Percentiles rank a stretch among this genome's conserved stretches.
Evolutionary conservation across 2,113 vertebrate species (phyloP).

Genomic region (Poecile atricapillus): DNA sequence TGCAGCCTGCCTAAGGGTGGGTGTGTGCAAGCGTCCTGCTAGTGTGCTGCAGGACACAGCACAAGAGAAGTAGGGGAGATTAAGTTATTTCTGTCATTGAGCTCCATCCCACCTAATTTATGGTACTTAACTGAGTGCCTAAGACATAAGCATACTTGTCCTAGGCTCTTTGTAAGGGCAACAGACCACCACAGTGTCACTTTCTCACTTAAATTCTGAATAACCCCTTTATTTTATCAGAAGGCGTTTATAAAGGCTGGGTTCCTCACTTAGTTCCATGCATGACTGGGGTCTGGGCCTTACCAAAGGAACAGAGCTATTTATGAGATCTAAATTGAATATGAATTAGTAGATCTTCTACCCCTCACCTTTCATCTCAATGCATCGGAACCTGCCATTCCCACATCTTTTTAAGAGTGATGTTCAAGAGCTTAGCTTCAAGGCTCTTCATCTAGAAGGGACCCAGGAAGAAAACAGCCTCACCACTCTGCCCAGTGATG

Average conservation of each 20-base stretch:
- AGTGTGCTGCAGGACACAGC: not conserved
- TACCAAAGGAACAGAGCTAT: not conserved
- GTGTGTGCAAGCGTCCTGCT: not conserved
- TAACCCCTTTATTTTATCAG: not conserved
- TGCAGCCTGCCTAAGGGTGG: not conserved
- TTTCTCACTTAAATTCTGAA: not conserved
- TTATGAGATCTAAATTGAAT: not conserved
- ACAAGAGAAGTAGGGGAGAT: not conserved
- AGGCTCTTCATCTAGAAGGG: not conserved
- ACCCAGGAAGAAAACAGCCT: not conserved
- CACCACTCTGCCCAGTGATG: not conserved
- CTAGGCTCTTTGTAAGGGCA: not conserved
- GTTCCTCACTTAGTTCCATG: not conserved
- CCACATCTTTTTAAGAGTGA: not conserved
- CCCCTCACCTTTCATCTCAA: not conserved
- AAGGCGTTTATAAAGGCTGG: not conserved
- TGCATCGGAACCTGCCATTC: not conserved
- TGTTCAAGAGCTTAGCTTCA: not conserved
- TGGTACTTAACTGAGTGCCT: not conserved
- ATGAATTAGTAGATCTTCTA: not conserved
- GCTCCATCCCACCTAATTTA: not conserved
- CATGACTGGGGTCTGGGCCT: not conserved
- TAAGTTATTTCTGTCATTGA: not conserved
- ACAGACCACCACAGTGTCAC: not conserved
- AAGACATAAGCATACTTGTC: not conserved